Conservation (phyloP, 2,113 vertebrate genomes). For the Tylochromis polylepis region DNA sequence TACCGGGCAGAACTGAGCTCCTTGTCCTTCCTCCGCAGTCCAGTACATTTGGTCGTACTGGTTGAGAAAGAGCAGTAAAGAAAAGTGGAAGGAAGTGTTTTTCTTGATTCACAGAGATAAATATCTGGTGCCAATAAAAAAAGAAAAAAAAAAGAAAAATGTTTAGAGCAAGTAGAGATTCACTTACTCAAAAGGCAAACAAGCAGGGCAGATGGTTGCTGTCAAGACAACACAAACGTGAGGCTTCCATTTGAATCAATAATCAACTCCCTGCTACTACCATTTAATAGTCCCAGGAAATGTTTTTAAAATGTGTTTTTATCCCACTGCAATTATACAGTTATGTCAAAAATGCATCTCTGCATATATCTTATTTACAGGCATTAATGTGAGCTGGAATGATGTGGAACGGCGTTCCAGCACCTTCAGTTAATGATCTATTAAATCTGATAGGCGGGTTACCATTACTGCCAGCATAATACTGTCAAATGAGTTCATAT, state of each 20-base stretch:
- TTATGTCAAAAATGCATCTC: not conserved
- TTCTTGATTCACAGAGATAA: not conserved
- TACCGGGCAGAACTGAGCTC: constrained; percentile 4
- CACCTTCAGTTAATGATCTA: not conserved
- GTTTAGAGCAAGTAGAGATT: not conserved
- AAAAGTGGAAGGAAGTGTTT: not conserved
- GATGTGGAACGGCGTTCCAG: too few species aligned
- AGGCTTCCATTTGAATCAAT: not conserved
- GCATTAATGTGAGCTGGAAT: not conserved
- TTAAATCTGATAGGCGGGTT: not conserved
- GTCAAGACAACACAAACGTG: not conserved
- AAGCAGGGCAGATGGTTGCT: not conserved
- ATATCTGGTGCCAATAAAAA: not conserved
- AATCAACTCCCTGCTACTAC: not conserved
- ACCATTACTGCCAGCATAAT: not conserved
- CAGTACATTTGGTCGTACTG: not conserved
- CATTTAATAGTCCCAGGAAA: not conserved
- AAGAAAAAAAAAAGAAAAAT: not conserved
- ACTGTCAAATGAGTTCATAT: not conserved
- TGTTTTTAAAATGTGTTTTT: not conserved
- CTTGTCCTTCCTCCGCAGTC: not conserved
- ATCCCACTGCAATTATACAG: not conserved
- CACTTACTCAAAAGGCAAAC: not conserved
- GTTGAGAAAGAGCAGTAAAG: not conserved
- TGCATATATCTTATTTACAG: not conserved